These are phyloP conservation scores for Rhinolophus sinicus DNA, from an alignment of 2,113 vertebrate genomes.

Conservation along the genomic window DNA sequence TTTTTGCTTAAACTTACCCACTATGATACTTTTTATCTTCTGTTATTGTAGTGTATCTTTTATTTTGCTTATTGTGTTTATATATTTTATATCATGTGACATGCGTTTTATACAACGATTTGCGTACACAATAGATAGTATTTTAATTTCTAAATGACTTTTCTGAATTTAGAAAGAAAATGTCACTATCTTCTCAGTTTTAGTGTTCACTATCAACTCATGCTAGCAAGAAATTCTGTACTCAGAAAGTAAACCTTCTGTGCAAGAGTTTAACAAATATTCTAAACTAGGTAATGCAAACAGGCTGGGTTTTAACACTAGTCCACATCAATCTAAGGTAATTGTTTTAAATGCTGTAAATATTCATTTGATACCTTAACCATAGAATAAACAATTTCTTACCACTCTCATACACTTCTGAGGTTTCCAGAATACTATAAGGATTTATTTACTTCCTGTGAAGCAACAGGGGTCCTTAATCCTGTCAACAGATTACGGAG, in stretches of 20 bases:
- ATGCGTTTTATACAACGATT: not conserved
- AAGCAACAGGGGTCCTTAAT: conserved; percentile 81
- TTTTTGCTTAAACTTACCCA: not conserved
- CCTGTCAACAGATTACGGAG: conserved; percentile 69
- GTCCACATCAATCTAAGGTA: conserved; percentile 49
- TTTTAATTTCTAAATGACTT: conserved; percentile 19
- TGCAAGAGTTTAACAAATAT: conserved; percentile 38
- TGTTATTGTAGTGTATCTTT: not conserved
- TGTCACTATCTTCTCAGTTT: not conserved
- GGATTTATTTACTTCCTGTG: conserved; percentile 80
- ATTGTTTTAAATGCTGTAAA: conserved; percentile 78
- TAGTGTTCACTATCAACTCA: not conserved
- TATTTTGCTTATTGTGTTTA: not conserved
- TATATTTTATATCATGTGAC: not conserved
- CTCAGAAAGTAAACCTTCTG: conserved; percentile 49
- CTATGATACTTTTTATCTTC: not conserved
- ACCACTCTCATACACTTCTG: conserved; percentile 71
- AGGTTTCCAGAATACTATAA: conserved; percentile 74
- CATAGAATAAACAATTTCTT: conserved; percentile 73
- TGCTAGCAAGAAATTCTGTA: not conserved
- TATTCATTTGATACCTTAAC: conserved; percentile 75
- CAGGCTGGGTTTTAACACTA: conserved; percentile 54
- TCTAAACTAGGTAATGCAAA: conserved; percentile 65
- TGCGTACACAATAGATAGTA: not conserved
- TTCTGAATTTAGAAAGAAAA: conserved; percentile 42